Evolutionary conservation across 2,797 vertebrate genomes (phyloP).

Genomic region (Diceros bicornis): DNA sequence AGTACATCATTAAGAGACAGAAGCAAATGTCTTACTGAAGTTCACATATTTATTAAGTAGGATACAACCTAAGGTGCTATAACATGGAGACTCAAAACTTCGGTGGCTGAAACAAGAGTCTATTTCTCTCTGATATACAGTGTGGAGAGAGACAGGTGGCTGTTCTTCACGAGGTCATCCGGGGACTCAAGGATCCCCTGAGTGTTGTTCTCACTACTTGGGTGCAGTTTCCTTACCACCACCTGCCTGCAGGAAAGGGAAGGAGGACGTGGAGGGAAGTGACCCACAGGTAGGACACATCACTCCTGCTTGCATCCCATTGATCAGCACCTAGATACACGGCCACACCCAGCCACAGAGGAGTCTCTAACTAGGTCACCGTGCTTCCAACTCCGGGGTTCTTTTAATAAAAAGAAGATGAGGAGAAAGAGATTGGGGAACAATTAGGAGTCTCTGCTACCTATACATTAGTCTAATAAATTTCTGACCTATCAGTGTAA

Average conservation of each 20-base stretch:
- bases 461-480: neutral
- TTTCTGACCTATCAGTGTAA: neutral
- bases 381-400: neutral
- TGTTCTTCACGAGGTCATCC: neutral
- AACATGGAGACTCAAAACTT: neutral
- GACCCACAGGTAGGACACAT: too few species aligned
- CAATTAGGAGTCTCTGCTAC: neutral
- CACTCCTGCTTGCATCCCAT: neutral
- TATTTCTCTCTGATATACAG: neutral
- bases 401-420: neutral
- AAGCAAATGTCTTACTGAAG: neutral
- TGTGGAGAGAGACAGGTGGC: neutral
- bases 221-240: neutral
- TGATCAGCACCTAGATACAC: neutral
- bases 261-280: neutral
- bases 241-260: neutral
- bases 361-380: neutral
- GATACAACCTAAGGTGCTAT: neutral
- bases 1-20: neutral
- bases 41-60: neutral
- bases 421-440: neutral
- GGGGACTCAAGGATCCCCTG: neutral
- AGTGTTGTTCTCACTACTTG: neutral
- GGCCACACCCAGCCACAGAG: neutral
- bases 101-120: neutral